Base-by-base conservation (phyloP, 2,113 vertebrate species). In the Oncorhynchus gorbuscha region DNA sequence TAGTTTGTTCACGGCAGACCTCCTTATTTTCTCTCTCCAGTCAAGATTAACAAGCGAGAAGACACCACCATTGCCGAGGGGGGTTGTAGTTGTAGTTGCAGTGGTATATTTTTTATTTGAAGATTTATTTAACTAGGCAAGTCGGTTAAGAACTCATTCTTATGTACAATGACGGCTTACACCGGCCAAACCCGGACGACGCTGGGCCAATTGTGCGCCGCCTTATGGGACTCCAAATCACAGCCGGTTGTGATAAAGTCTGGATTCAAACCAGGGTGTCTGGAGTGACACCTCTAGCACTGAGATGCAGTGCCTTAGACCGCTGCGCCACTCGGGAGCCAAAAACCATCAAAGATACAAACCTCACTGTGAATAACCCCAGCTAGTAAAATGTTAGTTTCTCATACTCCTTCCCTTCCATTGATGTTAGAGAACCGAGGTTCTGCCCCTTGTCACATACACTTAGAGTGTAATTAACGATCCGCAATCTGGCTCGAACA, bases 381-480 rank as follows among this genome's bases (percentile, higher is more conserved):
- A 70, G 55, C 35, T 3, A 20, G 20, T 61, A 18, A 20, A 55
- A 26, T 55, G 28, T 12, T 7, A 81, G 16, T 45, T 45, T 75
- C 55, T 5, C 3, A 4, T 69, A 35, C 2, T 24, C 59, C 2
- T n/a, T 18, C 2, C 20, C 18, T 61, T 22, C 59, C 20, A 62
- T 28, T 35, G 79, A 70, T 1, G 3, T 5, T 69, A 20, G 35
- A 59, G 65, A 82, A 68, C n/a, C 26, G 65, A 71, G 9, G 8
- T 74, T 45, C 24, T 58, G 69, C 48, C 68, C 49, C 55, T 73
- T 30, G 72, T 81, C 70, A 78, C 20, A 45, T 51, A 26, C 39
- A 66, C 68, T 80, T 80, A 48, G 62, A 64, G 69, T 83, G 68
- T 73, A 72, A 86, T 79, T 80, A 84, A 78, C 18, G 76, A 72